These are phyloP conservation scores for Pampusana beccarii DNA, from an alignment of 2,113 vertebrate species.

Conservation along the genomic window DNA sequence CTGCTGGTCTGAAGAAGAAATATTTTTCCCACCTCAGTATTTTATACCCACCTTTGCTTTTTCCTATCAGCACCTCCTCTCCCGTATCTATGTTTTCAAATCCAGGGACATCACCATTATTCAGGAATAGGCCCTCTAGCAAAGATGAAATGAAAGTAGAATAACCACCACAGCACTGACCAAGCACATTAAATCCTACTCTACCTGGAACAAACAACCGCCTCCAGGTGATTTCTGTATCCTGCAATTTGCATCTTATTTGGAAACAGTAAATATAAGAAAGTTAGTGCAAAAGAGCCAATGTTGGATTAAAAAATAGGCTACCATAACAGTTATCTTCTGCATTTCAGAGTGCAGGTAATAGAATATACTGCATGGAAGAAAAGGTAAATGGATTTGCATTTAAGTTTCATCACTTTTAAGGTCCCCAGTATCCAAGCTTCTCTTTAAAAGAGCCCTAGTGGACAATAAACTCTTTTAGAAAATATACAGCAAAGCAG, in stretches of 20 bases:
- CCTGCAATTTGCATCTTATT: slow-evolving; percentile 13
- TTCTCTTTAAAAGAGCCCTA: slow-evolving; percentile 40
- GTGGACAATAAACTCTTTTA: slow-evolving; percentile 47
- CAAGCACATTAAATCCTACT: not conserved
- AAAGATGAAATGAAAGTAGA: slow-evolving; percentile 61
- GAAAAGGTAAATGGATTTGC: slow-evolving; percentile 51
- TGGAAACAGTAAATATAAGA: not conserved
- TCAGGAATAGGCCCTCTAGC: slow-evolving; percentile 51
- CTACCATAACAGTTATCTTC: not conserved
- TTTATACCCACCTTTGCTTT: not conserved
- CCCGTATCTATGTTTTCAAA: slow-evolving; percentile 47
- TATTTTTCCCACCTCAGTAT: not conserved
- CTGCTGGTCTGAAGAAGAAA: not conserved
- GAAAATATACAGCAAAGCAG: slow-evolving; percentile 40
- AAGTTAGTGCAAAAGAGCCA: not conserved
- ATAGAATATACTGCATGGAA: slow-evolving; percentile 9
- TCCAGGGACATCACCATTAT: slow-evolving; percentile 48
- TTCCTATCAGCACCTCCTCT: slow-evolving; percentile 19
- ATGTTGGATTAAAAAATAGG: not conserved
- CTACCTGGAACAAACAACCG: not conserved
- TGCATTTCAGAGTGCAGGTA: not conserved
- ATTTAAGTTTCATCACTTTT: slow-evolving; percentile 51
- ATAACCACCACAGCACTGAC: not conserved
- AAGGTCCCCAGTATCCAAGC: not conserved
- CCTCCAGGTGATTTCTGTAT: not conserved